Conservation (phyloP, 2,797 vertebrate genomes). For the Dryobates pubescens region DNA sequence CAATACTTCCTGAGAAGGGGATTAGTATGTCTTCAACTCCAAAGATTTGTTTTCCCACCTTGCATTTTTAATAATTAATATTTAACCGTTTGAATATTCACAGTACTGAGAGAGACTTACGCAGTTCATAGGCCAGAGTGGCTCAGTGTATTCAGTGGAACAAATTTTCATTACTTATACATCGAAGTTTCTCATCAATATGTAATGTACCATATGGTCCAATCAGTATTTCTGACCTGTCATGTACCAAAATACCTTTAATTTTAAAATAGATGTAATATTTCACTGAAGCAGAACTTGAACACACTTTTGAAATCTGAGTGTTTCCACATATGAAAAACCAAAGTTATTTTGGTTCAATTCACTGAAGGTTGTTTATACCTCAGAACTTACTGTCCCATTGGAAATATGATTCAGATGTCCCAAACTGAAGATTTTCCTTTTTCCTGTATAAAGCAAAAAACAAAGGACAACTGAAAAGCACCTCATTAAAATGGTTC, state of each 20-base stretch:
- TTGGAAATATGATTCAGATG: conserved; percentile 84
- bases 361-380: conserved; percentile 80
- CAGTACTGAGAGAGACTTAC: neutral
- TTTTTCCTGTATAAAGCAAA: conserved; percentile 81
- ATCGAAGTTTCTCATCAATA: conserved; percentile 31
- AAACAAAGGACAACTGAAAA: conserved; percentile 80
- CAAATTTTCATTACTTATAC: conserved; percentile 57
- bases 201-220: conserved; percentile 33
- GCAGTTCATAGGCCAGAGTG: conserved; percentile 18
- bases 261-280: conserved; percentile 50
- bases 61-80: neutral
- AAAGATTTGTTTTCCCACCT: neutral
- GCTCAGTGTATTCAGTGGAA: conserved; percentile 1
- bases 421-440: conserved; percentile 78
- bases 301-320: conserved; percentile 43
- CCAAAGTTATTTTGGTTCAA: conserved; percentile 44
- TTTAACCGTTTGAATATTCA: conserved; percentile 8
- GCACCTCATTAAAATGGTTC: conserved; percentile 78
- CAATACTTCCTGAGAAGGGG: neutral
- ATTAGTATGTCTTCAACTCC: neutral
- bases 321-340: conserved; percentile 53
- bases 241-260: conserved; percentile 56
- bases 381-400: conserved; percentile 80
- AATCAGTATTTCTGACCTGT: conserved; percentile 38
- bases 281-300: conserved; percentile 57